Evolutionary conservation across 2,113 vertebrate species (phyloP).

Genomic region (Egretta garzetta): DNA sequence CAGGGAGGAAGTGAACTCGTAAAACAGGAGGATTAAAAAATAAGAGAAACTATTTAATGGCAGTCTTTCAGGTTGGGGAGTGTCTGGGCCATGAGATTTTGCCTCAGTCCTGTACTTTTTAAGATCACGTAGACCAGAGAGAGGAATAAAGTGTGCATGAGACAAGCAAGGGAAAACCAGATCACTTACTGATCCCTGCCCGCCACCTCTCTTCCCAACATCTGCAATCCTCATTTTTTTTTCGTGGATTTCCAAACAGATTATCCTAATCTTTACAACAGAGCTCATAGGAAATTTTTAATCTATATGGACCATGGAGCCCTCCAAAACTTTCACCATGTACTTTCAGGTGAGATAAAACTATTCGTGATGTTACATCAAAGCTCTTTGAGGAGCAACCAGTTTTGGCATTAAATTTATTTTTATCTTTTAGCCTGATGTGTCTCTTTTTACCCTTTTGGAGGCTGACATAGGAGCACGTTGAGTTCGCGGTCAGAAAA

Average conservation of each 20-base stretch:
- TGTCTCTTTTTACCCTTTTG: neutral
- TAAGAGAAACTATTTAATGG: slow-evolving; percentile 51
- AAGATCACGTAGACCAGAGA: neutral
- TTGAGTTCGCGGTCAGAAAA: neutral
- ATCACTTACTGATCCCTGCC: neutral
- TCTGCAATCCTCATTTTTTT: neutral
- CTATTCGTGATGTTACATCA: neutral
- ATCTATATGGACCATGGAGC: neutral
- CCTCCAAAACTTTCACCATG: neutral
- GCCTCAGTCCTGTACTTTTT: neutral
- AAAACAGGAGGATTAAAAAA: slow-evolving; percentile 21
- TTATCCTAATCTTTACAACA: neutral
- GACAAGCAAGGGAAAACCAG: neutral
- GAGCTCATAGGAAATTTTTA: neutral
- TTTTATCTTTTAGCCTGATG: neutral
- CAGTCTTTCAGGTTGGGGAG: neutral
- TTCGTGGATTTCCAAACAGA: neutral
- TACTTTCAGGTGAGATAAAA: neutral
- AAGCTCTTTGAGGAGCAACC: neutral
- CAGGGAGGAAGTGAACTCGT: neutral
- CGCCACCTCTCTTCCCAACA: neutral
- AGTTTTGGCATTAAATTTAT: neutral
- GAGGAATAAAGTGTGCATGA: neutral
- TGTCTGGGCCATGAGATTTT: neutral
- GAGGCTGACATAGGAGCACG: neutral